Evolutionary conservation across 2,113 vertebrate genomes (phyloP), one percentile per base, ranked within the genome.

Genomic region (Mola mola): DNA sequence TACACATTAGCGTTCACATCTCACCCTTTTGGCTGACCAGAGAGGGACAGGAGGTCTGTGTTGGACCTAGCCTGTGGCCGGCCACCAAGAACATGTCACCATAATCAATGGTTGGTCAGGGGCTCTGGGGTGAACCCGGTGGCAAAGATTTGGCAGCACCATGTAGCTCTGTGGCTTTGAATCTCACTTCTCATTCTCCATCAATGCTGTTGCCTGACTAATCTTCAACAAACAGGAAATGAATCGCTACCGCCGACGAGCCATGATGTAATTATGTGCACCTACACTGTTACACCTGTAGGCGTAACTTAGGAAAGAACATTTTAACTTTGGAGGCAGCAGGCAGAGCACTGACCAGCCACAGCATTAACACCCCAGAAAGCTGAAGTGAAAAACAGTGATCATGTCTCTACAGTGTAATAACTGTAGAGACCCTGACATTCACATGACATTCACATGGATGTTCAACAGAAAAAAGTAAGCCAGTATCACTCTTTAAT

Each of bases 21-120:
- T 63, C 64, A 58, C 19, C 67, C 72, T 72, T 42, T 59, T 4
- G 31, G 49, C 28, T 77, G 66, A 72, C 68, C 73, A 26, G 31
- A 41, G 34, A 63, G 43, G 53, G 40, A 50, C 41, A 31, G 67
- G 34, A 66, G 74, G 66, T n/a, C 47, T 59, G 59, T 75, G 71
- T 82, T 84, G 75, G 84, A 82, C 74, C 59, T 74, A 50, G 64
- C 40, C 56, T 58, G 66, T 91, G 88, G 88, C 83, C 19, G 2
- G 42, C 56, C 68, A 85, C 90, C 89, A 91, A 90, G 84, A 90
- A 90, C 87, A 90, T 86, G 89, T 90, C 89, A 88, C 26, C 58
- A 87, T 89, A 89, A 90, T 92, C 81, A 90, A 92, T 91, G 82
- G 85, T 57, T 79, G 69, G 66, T 83, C 65, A 74, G 77, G 57